Base-by-base conservation (phyloP, 2,888 invertebrate genomes). In the Phania funesta region DNA sequence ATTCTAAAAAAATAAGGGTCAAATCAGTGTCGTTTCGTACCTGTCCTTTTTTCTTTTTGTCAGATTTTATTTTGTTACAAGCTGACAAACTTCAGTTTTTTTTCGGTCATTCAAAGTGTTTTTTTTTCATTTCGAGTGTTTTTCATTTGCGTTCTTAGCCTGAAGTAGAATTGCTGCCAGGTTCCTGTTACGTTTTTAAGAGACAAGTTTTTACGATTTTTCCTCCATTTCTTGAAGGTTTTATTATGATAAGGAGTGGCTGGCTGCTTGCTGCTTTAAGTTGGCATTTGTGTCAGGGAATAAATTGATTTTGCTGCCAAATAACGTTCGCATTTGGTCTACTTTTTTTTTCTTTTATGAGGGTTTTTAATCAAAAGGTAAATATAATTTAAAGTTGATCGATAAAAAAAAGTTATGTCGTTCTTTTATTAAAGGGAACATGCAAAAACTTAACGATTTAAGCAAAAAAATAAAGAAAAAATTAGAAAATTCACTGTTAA, bases 101-200 rank as follows among this genome's bases (percentile, higher is more conserved):
- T 79, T 65, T 83, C 70, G 83, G 74, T 38, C 75, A 84, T 80
- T 82, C 64, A 76, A 79, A 71, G 73, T 73, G 71, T 75, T 68
- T 52, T 64, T 71, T 29, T 38, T 13, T 11, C n/a, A 9, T 7
- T 9, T 6, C 29, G 54, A 62, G 52, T 32, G 11, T 22, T 70
- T 38, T 75, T 3, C 18, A 41, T 46, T 46, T 20, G 13, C 4
- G n/a, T n/a, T n/a, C 52, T 48, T 58, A 62, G 46, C 71, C 68
- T 65, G 46, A 29, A 75, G 54, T 58, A 52, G 75, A 80, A 75
- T 80, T 75, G 24, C 50, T 65, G 1, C 32, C 16, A 4, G 50
- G 41, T 18, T 58, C 8, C 3, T 24, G 18, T 48, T 52, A 18
- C 18, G 3, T 13, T 22, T 32, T 29, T 24, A 5, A 16, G 0